phyloP scores from a whole-genome alignment of 2,113 vertebrate species.

The Microcebus ravelobensis region DNA sequence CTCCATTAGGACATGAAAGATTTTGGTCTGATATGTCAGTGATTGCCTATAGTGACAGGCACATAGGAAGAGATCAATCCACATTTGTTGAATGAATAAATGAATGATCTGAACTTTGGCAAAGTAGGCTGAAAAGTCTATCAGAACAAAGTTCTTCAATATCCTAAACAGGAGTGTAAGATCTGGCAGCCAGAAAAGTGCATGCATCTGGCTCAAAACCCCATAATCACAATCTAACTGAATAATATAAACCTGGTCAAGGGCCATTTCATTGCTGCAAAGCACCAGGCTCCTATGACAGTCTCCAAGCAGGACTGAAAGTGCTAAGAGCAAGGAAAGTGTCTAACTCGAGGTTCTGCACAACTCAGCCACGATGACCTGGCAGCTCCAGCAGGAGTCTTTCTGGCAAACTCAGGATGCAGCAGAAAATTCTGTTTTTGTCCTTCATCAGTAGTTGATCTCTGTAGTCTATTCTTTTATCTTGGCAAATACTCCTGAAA shows the following conservation, averaged over 20 bases:
- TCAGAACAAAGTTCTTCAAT: not conserved
- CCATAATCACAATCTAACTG: not conserved
- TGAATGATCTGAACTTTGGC: not conserved
- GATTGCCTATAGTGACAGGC: not conserved
- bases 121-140: not conserved
- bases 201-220: not conserved
- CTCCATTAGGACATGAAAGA: not conserved
- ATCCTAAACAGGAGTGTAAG: not conserved
- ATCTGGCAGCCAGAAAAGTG: not conserved
- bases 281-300: not conserved
- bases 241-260: not conserved
- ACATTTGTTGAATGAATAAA: not conserved
- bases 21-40: not conserved
- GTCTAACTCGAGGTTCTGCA: accelerated
- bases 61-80: not conserved
- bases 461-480: not conserved
- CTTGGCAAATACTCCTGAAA: not conserved
- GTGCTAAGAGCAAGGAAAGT: not conserved
- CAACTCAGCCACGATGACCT: accelerated
- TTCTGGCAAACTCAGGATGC: not conserved
- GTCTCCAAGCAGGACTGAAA: not conserved
- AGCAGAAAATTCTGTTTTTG: not conserved
- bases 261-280: not conserved
- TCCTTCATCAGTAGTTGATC: not conserved
- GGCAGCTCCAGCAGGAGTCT: not conserved